Evolutionary conservation across 2,888 invertebrate species (phyloP).

Genomic region (Eretmocerus hayati): DNA sequence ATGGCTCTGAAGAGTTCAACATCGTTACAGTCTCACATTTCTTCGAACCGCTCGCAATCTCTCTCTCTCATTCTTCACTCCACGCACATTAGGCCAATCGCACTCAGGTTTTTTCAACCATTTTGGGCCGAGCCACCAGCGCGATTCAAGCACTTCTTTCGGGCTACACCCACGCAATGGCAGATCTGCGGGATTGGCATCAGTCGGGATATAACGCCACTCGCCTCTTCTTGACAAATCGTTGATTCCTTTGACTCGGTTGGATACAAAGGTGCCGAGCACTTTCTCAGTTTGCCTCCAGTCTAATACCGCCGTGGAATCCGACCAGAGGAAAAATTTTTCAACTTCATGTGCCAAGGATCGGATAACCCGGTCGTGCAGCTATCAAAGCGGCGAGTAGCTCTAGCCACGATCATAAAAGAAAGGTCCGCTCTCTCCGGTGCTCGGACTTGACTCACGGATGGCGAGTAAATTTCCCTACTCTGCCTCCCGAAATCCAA

Average conservation of each 20-base stretch:
- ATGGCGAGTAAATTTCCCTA: no score
- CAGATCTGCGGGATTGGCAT: constrained; percentile 33
- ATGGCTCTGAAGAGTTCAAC: background rate
- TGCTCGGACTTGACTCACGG: no score
- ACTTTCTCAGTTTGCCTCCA: no score
- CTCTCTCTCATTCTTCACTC: background rate
- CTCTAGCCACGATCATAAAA: no score
- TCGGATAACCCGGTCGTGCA: background rate
- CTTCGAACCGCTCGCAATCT: background rate
- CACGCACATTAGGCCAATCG: background rate
- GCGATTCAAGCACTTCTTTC: constrained; percentile 25
- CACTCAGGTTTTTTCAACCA: constrained; percentile 26
- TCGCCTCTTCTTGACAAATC: background rate
- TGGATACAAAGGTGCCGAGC: background rate
- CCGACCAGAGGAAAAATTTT: constrained; percentile 12
- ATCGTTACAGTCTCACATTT: background rate
- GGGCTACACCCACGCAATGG: constrained; percentile 33
- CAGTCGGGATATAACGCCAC: constrained; percentile 33
- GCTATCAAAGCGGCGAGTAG: constrained; percentile 24
- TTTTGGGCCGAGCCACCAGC: constrained; percentile 31
- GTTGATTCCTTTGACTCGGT: constrained; percentile 12
- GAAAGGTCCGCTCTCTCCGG: no score
- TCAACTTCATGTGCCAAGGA: constrained; percentile 28
- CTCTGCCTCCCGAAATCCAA: no score
- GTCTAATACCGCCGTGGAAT: background rate